phyloP scores from a whole-genome alignment of 2,113 vertebrate species.

The Catagonus wagneri region DNA sequence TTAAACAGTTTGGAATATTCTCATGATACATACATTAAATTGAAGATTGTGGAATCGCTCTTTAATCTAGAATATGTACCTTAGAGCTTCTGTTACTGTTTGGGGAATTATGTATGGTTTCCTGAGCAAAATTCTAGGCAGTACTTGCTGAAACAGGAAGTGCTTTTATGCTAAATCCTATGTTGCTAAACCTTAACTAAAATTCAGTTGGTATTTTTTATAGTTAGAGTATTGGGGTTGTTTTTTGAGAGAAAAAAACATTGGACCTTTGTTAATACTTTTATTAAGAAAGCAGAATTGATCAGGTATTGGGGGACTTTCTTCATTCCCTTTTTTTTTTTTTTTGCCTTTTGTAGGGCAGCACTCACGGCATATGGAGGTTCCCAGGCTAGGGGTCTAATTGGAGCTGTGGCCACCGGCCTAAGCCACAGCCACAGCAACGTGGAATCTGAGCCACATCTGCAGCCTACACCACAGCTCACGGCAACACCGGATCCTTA shows the following conservation, averaged over 20 bases:
- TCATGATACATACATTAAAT: not conserved
- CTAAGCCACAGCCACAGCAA: too few species aligned
- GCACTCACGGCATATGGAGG: too few species aligned
- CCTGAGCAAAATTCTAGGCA: conserved; percentile 22
- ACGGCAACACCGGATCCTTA: too few species aligned
- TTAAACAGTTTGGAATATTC: conserved; percentile 42
- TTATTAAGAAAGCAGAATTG: conserved; percentile 17
- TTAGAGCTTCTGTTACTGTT: conserved; percentile 41
- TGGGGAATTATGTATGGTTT: conserved; percentile 25
- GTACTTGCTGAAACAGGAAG: conserved; percentile 9
- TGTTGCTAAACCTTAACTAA: conserved; percentile 36
- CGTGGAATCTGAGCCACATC: too few species aligned
- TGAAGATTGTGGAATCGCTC: not conserved
- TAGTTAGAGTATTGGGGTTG: not conserved
- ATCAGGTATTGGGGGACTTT: not conserved
- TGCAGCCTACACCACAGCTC: too few species aligned
- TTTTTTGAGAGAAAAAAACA: conserved; percentile 35
- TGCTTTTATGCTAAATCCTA: not conserved
- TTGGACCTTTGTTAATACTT: not conserved
- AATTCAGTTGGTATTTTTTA: conserved; percentile 39
- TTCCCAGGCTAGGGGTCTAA: too few species aligned
- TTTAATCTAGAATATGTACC: conserved; percentile 31
- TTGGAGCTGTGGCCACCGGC: too few species aligned
- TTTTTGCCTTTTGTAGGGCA: too few species aligned
- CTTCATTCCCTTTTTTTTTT: not conserved